Evolutionary conservation across 2,113 vertebrate genomes (phyloP).

Genomic region (Pelecanoides urinatrix): DNA sequence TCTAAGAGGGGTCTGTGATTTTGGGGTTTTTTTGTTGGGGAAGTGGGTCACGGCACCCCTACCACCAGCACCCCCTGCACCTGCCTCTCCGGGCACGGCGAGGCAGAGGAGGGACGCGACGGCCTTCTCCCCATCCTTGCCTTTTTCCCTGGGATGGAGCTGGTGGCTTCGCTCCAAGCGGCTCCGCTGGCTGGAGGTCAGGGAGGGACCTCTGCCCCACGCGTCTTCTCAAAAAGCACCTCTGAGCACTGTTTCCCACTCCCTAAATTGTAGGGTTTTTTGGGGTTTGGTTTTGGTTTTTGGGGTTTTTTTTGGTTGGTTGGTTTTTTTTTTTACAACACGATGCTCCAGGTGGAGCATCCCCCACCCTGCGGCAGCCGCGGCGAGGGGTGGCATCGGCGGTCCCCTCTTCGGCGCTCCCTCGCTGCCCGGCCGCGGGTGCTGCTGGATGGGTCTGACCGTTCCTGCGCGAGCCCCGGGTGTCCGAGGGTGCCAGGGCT

Average conservation of each 20-base stretch:
- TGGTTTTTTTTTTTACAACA: not conserved
- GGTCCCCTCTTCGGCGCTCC: not conserved
- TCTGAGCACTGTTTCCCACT: fast-evolving
- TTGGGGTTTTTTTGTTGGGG: not conserved
- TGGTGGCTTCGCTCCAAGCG: not conserved
- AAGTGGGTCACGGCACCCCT: slow-evolving; percentile 3
- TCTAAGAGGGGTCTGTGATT: not conserved
- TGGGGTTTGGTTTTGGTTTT: too few relatives aligned
- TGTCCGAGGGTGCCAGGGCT: not conserved
- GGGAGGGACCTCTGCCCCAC: not conserved
- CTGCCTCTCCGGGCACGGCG: fast-evolving
- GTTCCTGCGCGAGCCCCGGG: fast-evolving
- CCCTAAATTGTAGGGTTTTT: not conserved
- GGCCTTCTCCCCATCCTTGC: not conserved
- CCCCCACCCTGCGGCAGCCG: not conserved
- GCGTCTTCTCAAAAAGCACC: not conserved
- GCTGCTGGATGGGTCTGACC: not conserved
- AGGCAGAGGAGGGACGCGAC: too few relatives aligned
- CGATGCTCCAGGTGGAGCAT: not conserved
- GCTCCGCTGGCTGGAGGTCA: not conserved
- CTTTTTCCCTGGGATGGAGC: not conserved
- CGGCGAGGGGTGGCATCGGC: fast-evolving
- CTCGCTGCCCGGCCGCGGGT: fast-evolving
- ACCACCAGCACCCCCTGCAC: not conserved
- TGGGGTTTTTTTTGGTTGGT: too few relatives aligned